A percentile compares a stretch with the other conserved stretches of the same genome.
These are phyloP conservation scores for Mystacides longicornis DNA, from an alignment of 2,888 invertebrate species.

Conservation along the genomic window DNA sequence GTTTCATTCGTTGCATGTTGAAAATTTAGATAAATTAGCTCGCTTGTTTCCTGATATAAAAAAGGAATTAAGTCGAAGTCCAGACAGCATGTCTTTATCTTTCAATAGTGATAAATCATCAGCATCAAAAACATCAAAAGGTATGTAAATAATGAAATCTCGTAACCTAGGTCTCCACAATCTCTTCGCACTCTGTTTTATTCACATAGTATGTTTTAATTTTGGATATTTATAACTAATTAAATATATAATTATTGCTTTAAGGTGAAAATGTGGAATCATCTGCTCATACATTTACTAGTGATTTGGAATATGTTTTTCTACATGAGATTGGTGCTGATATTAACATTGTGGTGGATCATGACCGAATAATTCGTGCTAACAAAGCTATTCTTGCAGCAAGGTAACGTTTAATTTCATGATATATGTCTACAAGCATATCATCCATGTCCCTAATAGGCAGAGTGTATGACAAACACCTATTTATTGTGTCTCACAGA, in stretches of 20 bases:
- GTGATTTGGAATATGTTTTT: conserved; percentile 1
- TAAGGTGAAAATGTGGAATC: not conserved
- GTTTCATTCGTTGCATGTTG: conserved; percentile 49
- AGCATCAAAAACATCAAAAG: not conserved
- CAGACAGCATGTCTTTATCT: conserved; percentile 33
- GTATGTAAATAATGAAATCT: no score
- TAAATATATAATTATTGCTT: no score
- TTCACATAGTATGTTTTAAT: no score
- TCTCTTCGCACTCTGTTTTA: no score
- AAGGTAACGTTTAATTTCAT: not conserved
- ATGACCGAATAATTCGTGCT: not conserved
- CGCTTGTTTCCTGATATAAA: conserved; percentile 56
- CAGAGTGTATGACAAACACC: no score
- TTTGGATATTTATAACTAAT: no score
- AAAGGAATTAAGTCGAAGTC: conserved; percentile 43
- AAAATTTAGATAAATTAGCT: conserved; percentile 51
- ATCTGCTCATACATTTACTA: not conserved
- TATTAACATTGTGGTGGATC: not conserved
- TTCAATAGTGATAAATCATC: not conserved
- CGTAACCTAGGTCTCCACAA: no score
- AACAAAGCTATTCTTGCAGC: not conserved
- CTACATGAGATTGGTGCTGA: not conserved
- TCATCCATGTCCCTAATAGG: no score
- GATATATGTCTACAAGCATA: no score
- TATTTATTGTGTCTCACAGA: no score